Conservation (phyloP, 2,113 vertebrate genomes). For the Scolopax mira region DNA sequence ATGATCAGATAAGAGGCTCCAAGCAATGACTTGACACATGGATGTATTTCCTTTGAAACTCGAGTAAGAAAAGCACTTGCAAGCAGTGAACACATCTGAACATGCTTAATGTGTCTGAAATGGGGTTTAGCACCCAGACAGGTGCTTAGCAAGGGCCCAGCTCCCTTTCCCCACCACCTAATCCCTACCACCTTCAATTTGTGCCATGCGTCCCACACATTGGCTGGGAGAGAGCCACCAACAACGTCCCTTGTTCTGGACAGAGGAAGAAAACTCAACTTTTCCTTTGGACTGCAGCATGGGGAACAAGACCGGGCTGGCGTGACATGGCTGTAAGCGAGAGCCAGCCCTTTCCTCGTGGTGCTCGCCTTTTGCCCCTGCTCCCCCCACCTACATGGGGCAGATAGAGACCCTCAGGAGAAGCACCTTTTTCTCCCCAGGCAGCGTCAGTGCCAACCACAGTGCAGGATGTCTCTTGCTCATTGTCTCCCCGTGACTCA, state of each 20-base stretch:
- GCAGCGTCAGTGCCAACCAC: background rate
- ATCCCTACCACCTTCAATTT: background rate
- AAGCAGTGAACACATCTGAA: background rate
- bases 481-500: conserved; percentile 29
- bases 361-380: accelerated
- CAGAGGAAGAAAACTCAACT: background rate
- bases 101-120: accelerated
- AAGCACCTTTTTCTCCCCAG: background rate
- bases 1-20: background rate
- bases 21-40: accelerated
- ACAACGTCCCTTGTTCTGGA: accelerated
- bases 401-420: background rate
- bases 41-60: background rate
- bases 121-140: background rate
- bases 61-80: background rate
- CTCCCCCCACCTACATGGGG: accelerated
- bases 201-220: background rate
- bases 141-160: background rate
- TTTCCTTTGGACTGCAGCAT: background rate
- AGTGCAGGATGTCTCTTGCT: conserved; percentile 17
- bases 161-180: background rate
- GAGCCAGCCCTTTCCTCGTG: accelerated
- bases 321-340: accelerated
- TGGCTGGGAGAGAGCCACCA: background rate
- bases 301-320: background rate